Percentiles rank a stretch among this genome's conserved stretches.
These are phyloP conservation scores for Megaleporinus macrocephalus DNA, from an alignment of 2,113 vertebrate genomes.

Conservation along the genomic window DNA sequence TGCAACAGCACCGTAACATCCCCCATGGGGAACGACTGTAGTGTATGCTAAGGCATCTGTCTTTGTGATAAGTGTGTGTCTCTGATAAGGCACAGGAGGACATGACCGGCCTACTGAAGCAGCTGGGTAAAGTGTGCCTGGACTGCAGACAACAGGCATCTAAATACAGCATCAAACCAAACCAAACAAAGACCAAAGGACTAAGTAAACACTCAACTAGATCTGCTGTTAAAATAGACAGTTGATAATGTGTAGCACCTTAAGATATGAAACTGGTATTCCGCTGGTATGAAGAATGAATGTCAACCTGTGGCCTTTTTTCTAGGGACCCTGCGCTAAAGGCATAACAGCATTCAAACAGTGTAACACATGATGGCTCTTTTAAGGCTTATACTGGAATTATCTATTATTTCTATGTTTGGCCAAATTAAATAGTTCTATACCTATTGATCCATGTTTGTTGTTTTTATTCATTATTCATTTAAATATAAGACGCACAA, in stretches of 20 bases:
- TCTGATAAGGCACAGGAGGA: conserved; percentile 19
- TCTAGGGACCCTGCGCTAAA: neutral
- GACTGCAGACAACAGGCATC: neutral
- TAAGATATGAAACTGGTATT: neutral
- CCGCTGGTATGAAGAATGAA: neutral
- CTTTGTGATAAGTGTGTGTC: conserved; percentile 32
- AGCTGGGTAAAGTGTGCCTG: conserved; percentile 4
- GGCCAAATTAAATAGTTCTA: neutral
- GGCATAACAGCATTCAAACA: neutral
- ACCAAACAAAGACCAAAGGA: conserved; percentile 15
- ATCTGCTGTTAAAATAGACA: neutral
- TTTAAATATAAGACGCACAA: too few species aligned
- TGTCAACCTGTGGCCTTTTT: neutral
- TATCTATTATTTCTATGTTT: neutral
- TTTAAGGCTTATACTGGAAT: neutral
- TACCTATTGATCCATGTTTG: neutral
- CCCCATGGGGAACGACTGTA: neutral
- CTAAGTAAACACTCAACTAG: neutral
- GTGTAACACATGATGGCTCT: neutral
- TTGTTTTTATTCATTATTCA: too few species aligned
- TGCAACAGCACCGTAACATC: conserved; percentile 23
- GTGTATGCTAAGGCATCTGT: neutral
- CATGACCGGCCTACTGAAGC: conserved; percentile 22
- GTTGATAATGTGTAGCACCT: neutral
- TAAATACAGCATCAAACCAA: neutral